A percentile compares a stretch with the other conserved stretches of the same genome.
Conservation (phyloP, 2,113 vertebrate genomes). For the Emydura subglobosa region DNA sequence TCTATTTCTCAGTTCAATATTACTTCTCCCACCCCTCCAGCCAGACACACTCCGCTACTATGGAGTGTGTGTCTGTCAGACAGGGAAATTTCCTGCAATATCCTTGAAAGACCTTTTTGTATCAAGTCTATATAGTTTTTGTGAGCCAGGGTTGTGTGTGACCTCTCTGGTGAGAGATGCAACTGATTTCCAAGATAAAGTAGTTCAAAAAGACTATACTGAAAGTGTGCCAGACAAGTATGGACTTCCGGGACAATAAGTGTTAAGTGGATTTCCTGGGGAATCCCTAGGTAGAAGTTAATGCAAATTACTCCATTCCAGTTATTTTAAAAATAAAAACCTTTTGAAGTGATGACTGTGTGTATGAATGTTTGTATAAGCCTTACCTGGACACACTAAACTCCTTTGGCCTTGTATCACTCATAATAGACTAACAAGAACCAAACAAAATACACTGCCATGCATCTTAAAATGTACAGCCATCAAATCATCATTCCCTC, state of each 20-base stretch:
- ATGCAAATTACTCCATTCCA: background rate
- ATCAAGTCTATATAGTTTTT: background rate
- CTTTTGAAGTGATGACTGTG: background rate
- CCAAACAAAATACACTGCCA: background rate
- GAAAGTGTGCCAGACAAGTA: background rate
- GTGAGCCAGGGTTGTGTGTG: background rate
- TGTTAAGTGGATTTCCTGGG: background rate
- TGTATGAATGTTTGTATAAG: background rate
- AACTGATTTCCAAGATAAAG: no score
- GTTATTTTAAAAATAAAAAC: background rate
- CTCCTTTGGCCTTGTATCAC: background rate
- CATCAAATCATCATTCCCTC: background rate
- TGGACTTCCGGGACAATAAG: background rate
- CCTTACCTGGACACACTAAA: background rate
- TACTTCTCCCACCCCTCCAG: background rate
- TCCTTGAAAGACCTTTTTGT: background rate
- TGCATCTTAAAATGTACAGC: rapidly evolving
- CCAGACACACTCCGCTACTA: no score
- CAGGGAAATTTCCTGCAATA: background rate
- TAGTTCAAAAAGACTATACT: background rate
- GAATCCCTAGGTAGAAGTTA: background rate
- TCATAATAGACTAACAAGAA: background rate
- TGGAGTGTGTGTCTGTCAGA: background rate
- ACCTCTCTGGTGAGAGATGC: background rate
- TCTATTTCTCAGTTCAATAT: background rate